Percentiles rank a stretch among this genome's conserved stretches.
phyloP scores from a whole-genome alignment of 2,113 vertebrate genomes.

The Pseudois nayaur region DNA sequence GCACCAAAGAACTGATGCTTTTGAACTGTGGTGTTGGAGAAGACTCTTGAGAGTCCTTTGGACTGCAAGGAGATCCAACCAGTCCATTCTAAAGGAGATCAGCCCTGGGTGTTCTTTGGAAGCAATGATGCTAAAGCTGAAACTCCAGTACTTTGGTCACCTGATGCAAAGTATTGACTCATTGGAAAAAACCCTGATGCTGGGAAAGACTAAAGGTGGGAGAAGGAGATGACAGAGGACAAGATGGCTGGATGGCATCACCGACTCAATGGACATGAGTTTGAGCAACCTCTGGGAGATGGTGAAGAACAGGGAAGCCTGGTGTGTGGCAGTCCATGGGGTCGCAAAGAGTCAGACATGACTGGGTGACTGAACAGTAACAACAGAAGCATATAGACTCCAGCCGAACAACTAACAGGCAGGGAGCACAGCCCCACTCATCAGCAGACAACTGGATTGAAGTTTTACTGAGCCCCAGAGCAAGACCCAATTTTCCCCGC shows the following conservation, averaged over 20 bases:
- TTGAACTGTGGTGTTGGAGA: neutral
- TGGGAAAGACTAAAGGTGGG: neutral
- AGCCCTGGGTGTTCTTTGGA: neutral
- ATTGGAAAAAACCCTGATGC: neutral
- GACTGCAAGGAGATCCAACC: neutral
- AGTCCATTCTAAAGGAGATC: neutral
- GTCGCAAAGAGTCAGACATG: neutral
- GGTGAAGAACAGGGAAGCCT: neutral
- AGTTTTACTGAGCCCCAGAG: neutral
- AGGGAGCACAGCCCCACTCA: neutral
- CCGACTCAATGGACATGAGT: neutral
- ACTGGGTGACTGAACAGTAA: neutral
- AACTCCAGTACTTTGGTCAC: neutral
- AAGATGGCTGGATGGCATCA: neutral
- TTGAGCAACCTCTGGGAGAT: neutral
- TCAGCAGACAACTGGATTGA: neutral
- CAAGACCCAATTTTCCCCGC: neutral
- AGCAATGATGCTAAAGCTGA: neutral
- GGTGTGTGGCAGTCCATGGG: neutral
- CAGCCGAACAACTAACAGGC: neutral
- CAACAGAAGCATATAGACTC: neutral
- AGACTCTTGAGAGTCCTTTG: neutral
- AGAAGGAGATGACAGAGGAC: neutral
- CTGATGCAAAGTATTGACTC: neutral
- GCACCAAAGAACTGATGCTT: neutral